These are phyloP conservation scores for Alcis repandata DNA, from an alignment of 2,888 invertebrate genomes.

Conservation along the genomic window DNA sequence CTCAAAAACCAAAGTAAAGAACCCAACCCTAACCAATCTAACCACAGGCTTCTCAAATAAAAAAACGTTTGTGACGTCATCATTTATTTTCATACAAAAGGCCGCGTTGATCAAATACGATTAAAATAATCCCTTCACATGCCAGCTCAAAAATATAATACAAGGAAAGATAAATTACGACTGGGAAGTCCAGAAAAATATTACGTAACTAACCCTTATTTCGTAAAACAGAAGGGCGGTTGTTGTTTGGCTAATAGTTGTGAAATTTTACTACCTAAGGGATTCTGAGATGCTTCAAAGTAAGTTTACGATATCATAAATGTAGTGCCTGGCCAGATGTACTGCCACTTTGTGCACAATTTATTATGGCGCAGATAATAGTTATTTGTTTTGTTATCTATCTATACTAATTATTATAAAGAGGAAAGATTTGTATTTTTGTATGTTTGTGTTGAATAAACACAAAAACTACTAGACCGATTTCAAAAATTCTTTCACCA, in stretches of 20 bases:
- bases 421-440: too few species aligned
- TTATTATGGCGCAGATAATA: too few species aligned
- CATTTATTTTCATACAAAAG: not conserved
- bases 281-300: conserved; percentile 8
- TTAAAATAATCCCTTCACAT: conserved; percentile 25
- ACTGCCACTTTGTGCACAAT: not conserved
- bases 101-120: conserved; percentile 17
- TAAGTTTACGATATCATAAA: conserved; percentile 12
- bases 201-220: not conserved
- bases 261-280: not conserved
- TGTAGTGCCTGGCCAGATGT: not conserved
- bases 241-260: not conserved
- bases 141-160: conserved; percentile 17
- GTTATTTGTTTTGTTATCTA: too few species aligned
- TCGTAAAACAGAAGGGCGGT: not conserved
- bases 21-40: not conserved
- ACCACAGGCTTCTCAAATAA: not conserved
- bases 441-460: too few species aligned
- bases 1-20: too few species aligned
- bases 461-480: too few species aligned
- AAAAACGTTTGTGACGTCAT: not conserved
- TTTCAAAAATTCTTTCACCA: too few species aligned
- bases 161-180: conserved; percentile 4
- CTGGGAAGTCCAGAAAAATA: not conserved
- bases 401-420: too few species aligned